Conservation (phyloP, 2,888 invertebrate species). For the Cataglyphis rosenhaueri region DNA sequence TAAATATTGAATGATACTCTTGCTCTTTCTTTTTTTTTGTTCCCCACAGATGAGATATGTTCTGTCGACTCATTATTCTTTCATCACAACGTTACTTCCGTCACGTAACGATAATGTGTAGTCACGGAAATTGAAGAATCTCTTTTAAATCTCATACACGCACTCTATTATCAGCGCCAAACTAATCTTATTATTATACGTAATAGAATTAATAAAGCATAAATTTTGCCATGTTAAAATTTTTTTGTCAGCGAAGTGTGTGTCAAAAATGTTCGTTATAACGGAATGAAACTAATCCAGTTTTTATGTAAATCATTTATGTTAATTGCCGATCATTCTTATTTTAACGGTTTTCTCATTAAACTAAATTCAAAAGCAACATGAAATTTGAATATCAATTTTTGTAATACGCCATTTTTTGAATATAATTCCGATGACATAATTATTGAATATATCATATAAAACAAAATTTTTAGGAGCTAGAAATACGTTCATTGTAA, state of each 20-base stretch:
- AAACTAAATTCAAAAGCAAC: neutral
- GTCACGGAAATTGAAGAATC: conserved; percentile 41
- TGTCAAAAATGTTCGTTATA: conserved; percentile 11
- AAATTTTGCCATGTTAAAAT: conserved; percentile 31
- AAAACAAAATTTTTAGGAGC: neutral
- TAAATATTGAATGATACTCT: conserved; percentile 14
- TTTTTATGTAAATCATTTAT: conserved; percentile 9
- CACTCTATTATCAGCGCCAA: conserved; percentile 18
- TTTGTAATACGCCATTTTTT: neutral
- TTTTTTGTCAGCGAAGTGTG: conserved; percentile 24
- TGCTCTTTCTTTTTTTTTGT: neutral
- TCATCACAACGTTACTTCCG: conserved; percentile 23
- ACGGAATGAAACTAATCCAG: conserved; percentile 25
- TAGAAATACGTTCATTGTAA: neutral
- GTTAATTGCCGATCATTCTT: conserved; percentile 15
- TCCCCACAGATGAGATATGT: conserved; percentile 2
- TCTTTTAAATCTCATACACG: conserved; percentile 15
- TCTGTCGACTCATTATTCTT: conserved; percentile 32
- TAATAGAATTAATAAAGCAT: conserved; percentile 41
- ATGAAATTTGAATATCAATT: neutral
- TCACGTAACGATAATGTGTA: conserved; percentile 7
- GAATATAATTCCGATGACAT: neutral
- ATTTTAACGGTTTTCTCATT: neutral
- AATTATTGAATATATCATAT: neutral
- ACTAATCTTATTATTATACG: conserved; percentile 34